Conservation (phyloP, 2,797 vertebrate genomes). For the Ibycter americanus region DNA sequence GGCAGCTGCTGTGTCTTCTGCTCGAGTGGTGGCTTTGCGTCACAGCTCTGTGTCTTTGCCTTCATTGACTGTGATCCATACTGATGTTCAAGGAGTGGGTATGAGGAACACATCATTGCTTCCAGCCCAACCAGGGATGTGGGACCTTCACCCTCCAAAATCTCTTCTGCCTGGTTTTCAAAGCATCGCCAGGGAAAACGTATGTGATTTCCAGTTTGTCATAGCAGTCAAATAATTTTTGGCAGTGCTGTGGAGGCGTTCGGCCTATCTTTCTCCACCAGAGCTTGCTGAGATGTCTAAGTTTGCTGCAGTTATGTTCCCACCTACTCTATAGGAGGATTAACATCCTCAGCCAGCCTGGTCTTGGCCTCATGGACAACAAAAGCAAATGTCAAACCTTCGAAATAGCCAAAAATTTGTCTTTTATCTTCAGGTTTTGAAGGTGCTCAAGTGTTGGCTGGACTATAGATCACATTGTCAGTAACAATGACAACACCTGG, state of each 20-base stretch:
- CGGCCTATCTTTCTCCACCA: background rate
- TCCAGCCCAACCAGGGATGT: background rate
- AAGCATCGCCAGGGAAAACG: background rate
- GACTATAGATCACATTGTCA: background rate
- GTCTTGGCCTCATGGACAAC: background rate
- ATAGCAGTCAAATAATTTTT: background rate
- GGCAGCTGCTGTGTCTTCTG: background rate
- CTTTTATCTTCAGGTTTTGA: background rate
- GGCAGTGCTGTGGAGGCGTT: background rate
- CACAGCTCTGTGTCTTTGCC: background rate
- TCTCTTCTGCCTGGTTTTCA: background rate
- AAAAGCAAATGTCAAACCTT: background rate
- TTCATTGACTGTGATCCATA: background rate
- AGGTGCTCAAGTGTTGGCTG: background rate
- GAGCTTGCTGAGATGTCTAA: background rate
- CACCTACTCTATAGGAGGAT: background rate
- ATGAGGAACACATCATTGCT: background rate
- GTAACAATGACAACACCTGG: background rate
- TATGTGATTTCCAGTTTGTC: background rate
- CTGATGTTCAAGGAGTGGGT: accelerated
- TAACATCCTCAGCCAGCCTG: background rate
- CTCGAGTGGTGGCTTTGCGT: background rate
- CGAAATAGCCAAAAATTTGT: background rate
- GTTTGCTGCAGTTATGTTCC: background rate
- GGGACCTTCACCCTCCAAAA: background rate